Evolutionary conservation across 2,113 vertebrate species (phyloP).

Genomic region (Cairina moschata): DNA sequence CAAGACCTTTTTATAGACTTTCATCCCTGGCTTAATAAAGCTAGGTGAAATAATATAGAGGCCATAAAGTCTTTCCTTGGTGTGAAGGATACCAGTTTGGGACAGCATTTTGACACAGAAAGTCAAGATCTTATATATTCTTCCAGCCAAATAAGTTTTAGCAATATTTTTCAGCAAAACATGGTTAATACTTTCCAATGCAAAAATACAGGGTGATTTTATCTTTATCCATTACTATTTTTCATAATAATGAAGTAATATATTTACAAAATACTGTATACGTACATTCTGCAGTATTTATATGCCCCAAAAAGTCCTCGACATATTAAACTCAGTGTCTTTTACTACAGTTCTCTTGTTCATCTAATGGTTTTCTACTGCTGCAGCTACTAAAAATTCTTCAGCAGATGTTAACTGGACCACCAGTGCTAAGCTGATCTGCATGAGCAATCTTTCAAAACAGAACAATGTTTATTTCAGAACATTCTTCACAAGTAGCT

Average conservation of each 20-base stretch:
- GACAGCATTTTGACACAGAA: not conserved
- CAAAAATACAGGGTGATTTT: not conserved
- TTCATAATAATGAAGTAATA: not conserved
- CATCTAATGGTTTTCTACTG: not conserved
- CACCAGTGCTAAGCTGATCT: not conserved
- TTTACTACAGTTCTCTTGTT: not conserved
- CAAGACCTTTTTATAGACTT: not conserved
- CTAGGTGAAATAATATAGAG: not conserved
- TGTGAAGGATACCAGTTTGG: not conserved
- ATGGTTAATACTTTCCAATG: not conserved
- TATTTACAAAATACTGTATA: not conserved
- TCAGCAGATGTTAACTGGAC: not conserved
- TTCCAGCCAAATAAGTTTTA: not conserved
- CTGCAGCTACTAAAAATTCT: slow-evolving; percentile 7
- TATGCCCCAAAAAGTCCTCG: not conserved
- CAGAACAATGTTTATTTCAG: not conserved
- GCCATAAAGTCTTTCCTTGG: not conserved
- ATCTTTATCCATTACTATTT: not conserved
- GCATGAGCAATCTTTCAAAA: not conserved
- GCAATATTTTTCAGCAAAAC: not conserved
- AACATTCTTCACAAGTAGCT: not conserved
- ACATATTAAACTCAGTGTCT: not conserved
- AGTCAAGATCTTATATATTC: not conserved
- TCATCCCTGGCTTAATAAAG: not conserved
- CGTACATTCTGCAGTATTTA: not conserved